phyloP scores from a whole-genome alignment of 92 coral and sea anemone species.

The Umimayanthus kanabou region DNA sequence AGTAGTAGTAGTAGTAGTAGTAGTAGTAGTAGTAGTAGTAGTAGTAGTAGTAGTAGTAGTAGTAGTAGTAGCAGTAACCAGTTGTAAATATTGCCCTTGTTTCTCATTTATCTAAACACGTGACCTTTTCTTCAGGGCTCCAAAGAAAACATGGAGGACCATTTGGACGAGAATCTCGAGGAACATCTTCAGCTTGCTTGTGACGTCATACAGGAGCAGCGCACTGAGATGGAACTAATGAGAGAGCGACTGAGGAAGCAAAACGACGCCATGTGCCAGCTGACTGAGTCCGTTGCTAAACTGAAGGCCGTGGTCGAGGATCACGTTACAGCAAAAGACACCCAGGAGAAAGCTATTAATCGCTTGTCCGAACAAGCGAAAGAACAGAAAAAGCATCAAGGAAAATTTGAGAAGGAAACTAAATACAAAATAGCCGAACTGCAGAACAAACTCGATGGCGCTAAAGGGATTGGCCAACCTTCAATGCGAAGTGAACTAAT shows the following conservation, averaged over 20 bases:
- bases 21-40: too few relatives aligned
- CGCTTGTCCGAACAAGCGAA: constrained; percentile 72
- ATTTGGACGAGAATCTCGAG: constrained; percentile 61
- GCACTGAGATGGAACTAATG: constrained; percentile 76
- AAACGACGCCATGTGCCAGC: constrained; percentile 66
- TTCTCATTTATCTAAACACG: not conserved
- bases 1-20: too few relatives aligned
- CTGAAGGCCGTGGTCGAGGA: constrained; percentile 74
- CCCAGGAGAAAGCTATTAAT: constrained; percentile 73
- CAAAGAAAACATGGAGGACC: constrained; percentile 71
- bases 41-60: too few relatives aligned
- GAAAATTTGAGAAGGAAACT: constrained; percentile 62
- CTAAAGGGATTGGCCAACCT: constrained; percentile 30
- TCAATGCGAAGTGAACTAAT: constrained; percentile 44
- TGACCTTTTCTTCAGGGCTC: constrained; percentile 55
- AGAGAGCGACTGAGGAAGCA: constrained; percentile 74
- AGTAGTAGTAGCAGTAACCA: too few relatives aligned
- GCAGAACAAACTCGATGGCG: constrained; percentile 47
- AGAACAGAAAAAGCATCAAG: constrained; percentile 77
- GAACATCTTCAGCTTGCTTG: constrained; percentile 82
- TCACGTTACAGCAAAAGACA: constrained; percentile 59
- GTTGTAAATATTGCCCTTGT: too few relatives aligned
- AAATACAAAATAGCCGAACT: constrained; percentile 52
- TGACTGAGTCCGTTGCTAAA: constrained; percentile 74
- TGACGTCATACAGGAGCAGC: constrained; percentile 81